These are phyloP conservation scores for Calameuta pallipes DNA, from an alignment of 2,888 invertebrate species.

Conservation along the genomic window DNA sequence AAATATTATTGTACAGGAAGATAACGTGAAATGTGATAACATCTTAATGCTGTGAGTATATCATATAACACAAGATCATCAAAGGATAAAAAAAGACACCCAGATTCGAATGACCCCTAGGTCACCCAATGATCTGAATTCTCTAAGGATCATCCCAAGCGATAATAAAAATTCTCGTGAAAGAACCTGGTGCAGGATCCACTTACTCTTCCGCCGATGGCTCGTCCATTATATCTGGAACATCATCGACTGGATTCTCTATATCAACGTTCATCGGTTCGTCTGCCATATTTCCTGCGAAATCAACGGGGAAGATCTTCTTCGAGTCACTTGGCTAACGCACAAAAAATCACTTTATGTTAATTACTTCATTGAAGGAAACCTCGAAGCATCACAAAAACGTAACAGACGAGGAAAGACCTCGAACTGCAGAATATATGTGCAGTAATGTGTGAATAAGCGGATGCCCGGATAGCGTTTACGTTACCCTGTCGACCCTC, in stretches of 20 bases:
- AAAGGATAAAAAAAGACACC: not conserved
- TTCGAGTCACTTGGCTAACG: not conserved
- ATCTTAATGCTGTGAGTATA: not conserved
- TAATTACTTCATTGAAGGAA: not conserved
- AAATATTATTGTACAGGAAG: not conserved
- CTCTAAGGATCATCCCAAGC: not conserved
- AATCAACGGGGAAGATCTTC: not conserved
- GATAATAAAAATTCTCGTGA: not conserved
- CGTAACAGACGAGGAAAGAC: not conserved
- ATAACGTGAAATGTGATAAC: not conserved
- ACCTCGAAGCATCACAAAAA: not conserved
- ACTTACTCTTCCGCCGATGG: not conserved
- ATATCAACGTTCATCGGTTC: not conserved
- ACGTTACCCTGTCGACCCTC: not conserved
- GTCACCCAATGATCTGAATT: not conserved
- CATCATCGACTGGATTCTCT: not conserved
- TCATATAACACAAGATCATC: not conserved
- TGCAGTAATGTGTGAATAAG: not conserved
- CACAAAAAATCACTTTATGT: not conserved
- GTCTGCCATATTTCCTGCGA: not conserved
- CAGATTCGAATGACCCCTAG: not conserved
- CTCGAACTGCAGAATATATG: not conserved
- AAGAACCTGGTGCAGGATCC: not conserved
- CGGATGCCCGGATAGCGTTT: not conserved
- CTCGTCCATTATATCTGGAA: not conserved